These are phyloP conservation scores for Actinernus sp. DNA, from an alignment of 92 coral and sea anemone genomes.

Conservation along the genomic window DNA sequence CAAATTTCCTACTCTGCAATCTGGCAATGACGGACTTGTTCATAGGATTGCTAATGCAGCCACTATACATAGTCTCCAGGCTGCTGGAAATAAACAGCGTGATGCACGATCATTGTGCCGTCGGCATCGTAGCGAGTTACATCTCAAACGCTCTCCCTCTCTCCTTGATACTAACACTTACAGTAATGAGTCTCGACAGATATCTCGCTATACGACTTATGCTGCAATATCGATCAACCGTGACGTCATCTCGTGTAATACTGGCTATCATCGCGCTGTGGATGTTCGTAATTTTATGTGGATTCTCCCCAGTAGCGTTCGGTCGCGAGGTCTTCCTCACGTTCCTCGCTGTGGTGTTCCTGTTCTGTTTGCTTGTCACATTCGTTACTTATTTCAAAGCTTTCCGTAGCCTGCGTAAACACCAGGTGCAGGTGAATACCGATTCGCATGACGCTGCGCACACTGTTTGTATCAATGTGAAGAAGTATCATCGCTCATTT, in stretches of 20 bases:
- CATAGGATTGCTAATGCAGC: slow-evolving; percentile 35
- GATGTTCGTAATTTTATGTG: slow-evolving; percentile 9
- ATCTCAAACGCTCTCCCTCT: slow-evolving; percentile 19
- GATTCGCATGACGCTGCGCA: slow-evolving; percentile 2
- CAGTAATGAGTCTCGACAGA: slow-evolving; percentile 29
- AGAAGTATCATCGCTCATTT: slow-evolving; percentile 38
- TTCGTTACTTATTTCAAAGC: slow-evolving; percentile 35
- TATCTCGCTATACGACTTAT: slow-evolving; percentile 34
- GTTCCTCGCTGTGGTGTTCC: slow-evolving; percentile 11
- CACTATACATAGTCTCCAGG: slow-evolving; percentile 36
- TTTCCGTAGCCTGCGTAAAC: slow-evolving; percentile 15
- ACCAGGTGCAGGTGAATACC: slow-evolving; percentile 8
- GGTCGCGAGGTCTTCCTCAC: neutral
- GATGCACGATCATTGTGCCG: neutral
- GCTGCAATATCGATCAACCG: slow-evolving; percentile 36
- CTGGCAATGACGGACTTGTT: slow-evolving; percentile 24
- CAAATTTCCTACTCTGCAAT: slow-evolving; percentile 37
- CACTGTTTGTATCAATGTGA: slow-evolving; percentile 45
- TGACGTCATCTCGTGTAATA: slow-evolving; percentile 45
- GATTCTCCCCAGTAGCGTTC: neutral
- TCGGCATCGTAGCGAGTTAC: slow-evolving; percentile 4
- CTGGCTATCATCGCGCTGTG: slow-evolving; percentile 3
- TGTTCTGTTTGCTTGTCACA: slow-evolving; percentile 27
- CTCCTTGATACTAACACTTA: slow-evolving; percentile 19
- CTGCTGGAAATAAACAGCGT: slow-evolving; percentile 1